Percentiles rank a stretch among this genome's conserved stretches.
These are phyloP conservation scores for Ceratina japonica DNA, from an alignment of 1,140 invertebrate genomes.

Conservation along the genomic window DNA sequence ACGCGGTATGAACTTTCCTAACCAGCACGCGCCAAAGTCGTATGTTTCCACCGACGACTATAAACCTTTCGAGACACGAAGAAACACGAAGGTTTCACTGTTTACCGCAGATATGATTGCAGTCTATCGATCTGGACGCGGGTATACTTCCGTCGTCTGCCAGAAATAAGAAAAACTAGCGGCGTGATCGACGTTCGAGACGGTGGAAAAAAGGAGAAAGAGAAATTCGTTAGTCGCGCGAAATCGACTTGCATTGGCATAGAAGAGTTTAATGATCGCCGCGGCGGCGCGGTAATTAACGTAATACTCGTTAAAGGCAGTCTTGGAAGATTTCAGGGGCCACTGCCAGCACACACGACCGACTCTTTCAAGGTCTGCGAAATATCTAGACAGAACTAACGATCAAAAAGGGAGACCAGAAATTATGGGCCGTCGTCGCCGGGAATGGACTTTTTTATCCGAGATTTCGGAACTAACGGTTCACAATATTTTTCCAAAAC, in stretches of 20 bases:
- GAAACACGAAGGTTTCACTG: too few species aligned
- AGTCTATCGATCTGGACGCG: background rate
- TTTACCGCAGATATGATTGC: too few species aligned
- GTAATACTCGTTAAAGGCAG: slow-evolving; percentile 54
- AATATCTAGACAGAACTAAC: slow-evolving; percentile 45
- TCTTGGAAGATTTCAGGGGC: slow-evolving; percentile 36
- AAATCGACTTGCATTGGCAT: slow-evolving; percentile 51
- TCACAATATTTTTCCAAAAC: too few species aligned
- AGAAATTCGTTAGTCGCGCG: slow-evolving; percentile 22
- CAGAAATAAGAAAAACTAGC: background rate
- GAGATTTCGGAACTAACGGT: background rate
- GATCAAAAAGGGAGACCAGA: slow-evolving; percentile 33
- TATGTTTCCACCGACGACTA: too few species aligned
- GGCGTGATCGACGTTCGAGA: background rate
- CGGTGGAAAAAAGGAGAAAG: background rate
- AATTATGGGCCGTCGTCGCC: slow-evolving; percentile 10
- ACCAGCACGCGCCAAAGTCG: too few species aligned
- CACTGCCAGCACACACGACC: slow-evolving; percentile 29
- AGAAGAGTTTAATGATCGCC: slow-evolving; percentile 66
- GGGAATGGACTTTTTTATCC: background rate
- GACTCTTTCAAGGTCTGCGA: slow-evolving; percentile 24
- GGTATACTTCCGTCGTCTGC: background rate
- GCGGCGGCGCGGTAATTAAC: slow-evolving; percentile 54
- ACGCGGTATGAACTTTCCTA: too few species aligned
- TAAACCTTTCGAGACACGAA: too few species aligned